Conservation (phyloP, 2,888 invertebrate species). For the Drosophila neoperkinsi region DNA sequence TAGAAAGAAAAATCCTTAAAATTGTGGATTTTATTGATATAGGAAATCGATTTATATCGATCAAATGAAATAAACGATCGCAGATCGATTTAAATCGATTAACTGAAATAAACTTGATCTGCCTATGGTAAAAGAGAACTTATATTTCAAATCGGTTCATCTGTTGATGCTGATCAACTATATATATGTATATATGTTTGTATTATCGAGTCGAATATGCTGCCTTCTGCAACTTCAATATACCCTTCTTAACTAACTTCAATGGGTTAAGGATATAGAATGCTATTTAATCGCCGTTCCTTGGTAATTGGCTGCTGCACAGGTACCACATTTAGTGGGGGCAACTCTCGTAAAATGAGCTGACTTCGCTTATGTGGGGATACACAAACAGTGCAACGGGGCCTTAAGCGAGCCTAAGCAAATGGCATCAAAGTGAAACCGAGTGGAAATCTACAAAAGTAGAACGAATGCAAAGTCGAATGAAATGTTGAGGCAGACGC, state of each 20-base stretch:
- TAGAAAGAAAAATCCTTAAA: not conserved
- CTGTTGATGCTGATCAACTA: not conserved
- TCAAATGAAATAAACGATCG: not conserved
- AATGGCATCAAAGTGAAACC: constrained; percentile 48
- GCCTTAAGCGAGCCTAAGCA: constrained; percentile 41
- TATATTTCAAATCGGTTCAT: not conserved
- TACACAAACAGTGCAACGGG: not conserved
- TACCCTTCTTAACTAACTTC: not conserved
- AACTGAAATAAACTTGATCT: not conserved
- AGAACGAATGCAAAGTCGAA: constrained; percentile 44
- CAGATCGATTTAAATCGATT: not conserved
- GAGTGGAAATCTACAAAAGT: constrained; percentile 14
- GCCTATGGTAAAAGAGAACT: not conserved
- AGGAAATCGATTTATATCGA: not conserved
- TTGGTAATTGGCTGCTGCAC: constrained; percentile 58
- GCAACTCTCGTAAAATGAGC: constrained; percentile 28
- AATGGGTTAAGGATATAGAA: not conserved
- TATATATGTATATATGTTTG: not conserved
- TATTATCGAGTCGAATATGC: not conserved
- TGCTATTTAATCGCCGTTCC: constrained; percentile 46
- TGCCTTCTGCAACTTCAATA: too few relatives aligned
- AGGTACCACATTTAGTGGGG: constrained; percentile 7
- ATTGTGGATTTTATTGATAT: not conserved
- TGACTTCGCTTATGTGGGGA: constrained; percentile 34
- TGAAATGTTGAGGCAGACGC: constrained; percentile 38